Conservation (phyloP, 1,140 invertebrate genomes). For the Ctenoplectra terminalis region DNA sequence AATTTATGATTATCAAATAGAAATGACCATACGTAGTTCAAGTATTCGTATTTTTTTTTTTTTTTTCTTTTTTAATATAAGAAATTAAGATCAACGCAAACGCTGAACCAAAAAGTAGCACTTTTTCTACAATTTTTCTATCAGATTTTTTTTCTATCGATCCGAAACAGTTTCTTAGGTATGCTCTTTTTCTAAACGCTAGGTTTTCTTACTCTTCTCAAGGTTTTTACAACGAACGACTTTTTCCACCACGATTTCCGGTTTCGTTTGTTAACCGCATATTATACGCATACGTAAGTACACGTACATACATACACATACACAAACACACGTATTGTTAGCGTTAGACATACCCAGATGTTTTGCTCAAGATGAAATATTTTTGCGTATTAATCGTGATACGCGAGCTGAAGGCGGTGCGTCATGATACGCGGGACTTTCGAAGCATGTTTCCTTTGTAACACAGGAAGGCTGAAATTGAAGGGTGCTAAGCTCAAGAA, state of each 20-base stretch:
- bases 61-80: background rate
- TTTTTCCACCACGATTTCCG: conserved; percentile 29
- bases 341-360: conserved; percentile 68
- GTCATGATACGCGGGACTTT: conserved; percentile 59
- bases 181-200: background rate
- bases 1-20: conserved; percentile 20
- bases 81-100: background rate
- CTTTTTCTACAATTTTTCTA: background rate
- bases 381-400: conserved; percentile 56
- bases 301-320: background rate
- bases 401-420: conserved; percentile 46
- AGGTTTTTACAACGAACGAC: conserved; percentile 30
- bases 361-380: conserved; percentile 74
- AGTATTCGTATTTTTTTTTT: background rate
- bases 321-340: conserved; percentile 49
- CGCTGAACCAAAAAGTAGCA: background rate
- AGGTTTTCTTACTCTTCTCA: conserved; percentile 1
- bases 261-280: conserved; percentile 50
- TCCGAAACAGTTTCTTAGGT: background rate
- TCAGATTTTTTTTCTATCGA: background rate
- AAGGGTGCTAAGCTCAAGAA: conserved; percentile 76
- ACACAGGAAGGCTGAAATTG: conserved; percentile 77
- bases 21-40: background rate
- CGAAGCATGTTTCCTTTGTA: conserved; percentile 70
- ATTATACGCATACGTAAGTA: background rate